Evolutionary conservation across 2,113 vertebrate genomes (phyloP), one percentile per base, ranked within the genome.

Genomic region (Leiothrix lutea): DNA sequence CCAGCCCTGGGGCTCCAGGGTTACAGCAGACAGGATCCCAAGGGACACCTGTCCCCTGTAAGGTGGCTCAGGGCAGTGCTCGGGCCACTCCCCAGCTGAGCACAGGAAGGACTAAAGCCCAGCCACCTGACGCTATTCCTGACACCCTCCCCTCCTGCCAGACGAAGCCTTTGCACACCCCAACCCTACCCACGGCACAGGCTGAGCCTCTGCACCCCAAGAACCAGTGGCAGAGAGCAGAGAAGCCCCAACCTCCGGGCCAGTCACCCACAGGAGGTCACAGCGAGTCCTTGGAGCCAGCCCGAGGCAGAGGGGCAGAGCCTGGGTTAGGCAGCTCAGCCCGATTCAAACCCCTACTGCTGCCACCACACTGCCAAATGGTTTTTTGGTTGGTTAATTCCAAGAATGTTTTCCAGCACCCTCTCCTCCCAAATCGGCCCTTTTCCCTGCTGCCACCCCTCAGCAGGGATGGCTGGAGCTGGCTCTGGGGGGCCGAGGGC

Each of bases 401-500:
- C 79, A 31, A 26, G 17, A 38, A 33, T 1, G 19, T 65, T 70
- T 61, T 31, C 47, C 91, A 80, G 73, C 83, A 61, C 38, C 19
- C 61, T 60, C 69, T 36, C 48, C 74, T 71, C 83, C 79, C 70
- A 14, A 12, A 61, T 40, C 4, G 5, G 23, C 57, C 50, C 22
- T 60, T 79, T 44, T 19, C 33, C 67, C 58, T 6, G 40, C 80
- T 70, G 47, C 58, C 83, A 20, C 2, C 40, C 44, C 69, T 26
- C 60, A 12, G 69, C 12, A 28, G 84, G 74, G 78, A 77, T 12
- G 22, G 82, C 83, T 67, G 31, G 84, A 87, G 90, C 84, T 29
- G 90, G 90, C 87, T 94, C 95, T 56, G 92, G 83, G 91, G 90
- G 88, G 86, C 70, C n/a, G 6, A 88, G 71, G 90, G 83, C 86